Evolutionary conservation across 1,140 invertebrate species (phyloP), one percentile per base, ranked within the genome.

Genomic region (Trichonephila clavata): DNA sequence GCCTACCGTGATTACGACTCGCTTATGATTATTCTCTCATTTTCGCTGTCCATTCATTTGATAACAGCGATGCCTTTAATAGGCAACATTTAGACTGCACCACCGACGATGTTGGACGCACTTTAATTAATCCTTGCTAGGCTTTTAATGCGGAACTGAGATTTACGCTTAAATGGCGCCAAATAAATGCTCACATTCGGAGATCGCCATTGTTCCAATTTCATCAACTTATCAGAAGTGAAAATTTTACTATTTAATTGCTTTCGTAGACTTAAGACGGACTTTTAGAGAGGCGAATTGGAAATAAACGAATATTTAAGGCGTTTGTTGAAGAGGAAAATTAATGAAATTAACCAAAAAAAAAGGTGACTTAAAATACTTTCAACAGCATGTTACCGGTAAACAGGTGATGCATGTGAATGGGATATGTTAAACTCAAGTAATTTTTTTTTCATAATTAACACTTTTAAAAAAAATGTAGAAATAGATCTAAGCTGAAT

Each of bases 1-100:
- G n/a, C 65, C n/a, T 21, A 24, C 65, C 7, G 24, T 24, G 65
- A 68, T 68, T 68, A 24, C 65, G 65, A 68, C 13, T 68, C n/a
- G 65, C 21, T 24, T 68, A n/a, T 68, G 65, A 68, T 68, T 68
- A 68, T 68, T 68, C 65, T 68, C 65, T 68, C 65, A 68, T 68
- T 68, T 68, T 68, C 65, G 65, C 65, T 68, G 65, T 68, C 65
- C 21, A 68, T 68, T 68, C 65, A 68, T 68, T 68, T 68, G 65
- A 68, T 68, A 68, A 68, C 65, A 68, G n/a, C 65, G 24, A 68
- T 27, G 65, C 10, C 65, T 68, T 68, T 27, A 68, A 68, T 68
- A 68, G 65, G 65, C 24, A 68, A 68, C 65, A 68, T 68, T 68
- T 68, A 68, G 65, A 3, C 24, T 13, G 5, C 6, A 68, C 65